A percentile compares a stretch with the other conserved stretches of the same genome.
phyloP scores from a whole-genome alignment of 2,797 vertebrate species.

The Macropus fuliginosus region DNA sequence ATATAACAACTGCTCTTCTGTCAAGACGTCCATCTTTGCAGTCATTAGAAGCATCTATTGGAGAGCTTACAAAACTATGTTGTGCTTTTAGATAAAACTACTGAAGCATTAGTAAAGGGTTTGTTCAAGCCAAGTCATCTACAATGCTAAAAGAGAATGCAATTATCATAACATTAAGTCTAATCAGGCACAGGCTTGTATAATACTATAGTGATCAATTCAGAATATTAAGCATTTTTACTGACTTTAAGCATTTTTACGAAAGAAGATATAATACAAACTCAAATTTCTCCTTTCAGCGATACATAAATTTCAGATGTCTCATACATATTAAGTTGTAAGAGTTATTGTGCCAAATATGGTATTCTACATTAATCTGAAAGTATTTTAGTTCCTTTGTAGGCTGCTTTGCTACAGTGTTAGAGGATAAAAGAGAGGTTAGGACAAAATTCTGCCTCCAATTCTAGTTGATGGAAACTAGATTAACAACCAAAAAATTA shows the following conservation, averaged over 20 bases:
- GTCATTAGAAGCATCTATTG: background rate
- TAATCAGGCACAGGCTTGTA: background rate
- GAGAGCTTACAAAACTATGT: slow-evolving; percentile 8
- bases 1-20: slow-evolving; percentile 30
- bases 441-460: background rate
- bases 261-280: background rate
- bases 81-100: slow-evolving; percentile 14
- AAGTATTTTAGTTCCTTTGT: background rate
- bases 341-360: background rate
- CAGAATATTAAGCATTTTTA: background rate
- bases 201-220: background rate
- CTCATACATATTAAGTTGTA: background rate
- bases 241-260: background rate
- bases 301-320: background rate
- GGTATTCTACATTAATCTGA: background rate
- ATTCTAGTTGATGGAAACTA: slow-evolving; percentile 25
- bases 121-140: background rate
- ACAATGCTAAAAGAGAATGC: slow-evolving; percentile 2
- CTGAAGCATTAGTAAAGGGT: slow-evolving; percentile 22
- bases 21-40: slow-evolving; percentile 23
- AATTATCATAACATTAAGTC: slow-evolving; percentile 46
- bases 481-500: slow-evolving; percentile 9
- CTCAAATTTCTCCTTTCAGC: background rate
- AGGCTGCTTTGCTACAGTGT: background rate
- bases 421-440: background rate